Evolutionary conservation across 30 jellyfish, hydroid and myxozoan species (phyloP).

Genomic region (Aurelia aurita complex sp. Pacific): DNA sequence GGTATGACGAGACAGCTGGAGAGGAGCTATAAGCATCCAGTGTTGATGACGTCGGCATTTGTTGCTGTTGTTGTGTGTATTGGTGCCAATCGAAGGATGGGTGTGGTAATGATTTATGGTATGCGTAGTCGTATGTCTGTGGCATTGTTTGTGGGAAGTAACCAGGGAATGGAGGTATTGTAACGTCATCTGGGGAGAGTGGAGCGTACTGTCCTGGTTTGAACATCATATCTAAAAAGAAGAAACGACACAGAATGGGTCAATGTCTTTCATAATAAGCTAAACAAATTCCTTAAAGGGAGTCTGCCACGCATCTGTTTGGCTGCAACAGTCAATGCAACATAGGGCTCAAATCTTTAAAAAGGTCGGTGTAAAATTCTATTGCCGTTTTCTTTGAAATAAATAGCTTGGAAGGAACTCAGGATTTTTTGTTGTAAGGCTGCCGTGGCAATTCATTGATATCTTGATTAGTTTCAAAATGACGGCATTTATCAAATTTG

Average conservation of each 20-base stretch:
- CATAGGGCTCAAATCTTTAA: no score
- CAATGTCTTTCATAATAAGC: background rate
- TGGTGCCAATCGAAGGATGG: conserved; percentile 59
- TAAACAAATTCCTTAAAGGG: no score
- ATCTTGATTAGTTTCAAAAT: no score
- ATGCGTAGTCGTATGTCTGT: conserved; percentile 52
- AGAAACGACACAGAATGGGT: background rate
- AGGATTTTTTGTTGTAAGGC: no score
- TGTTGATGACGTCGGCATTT: conserved; percentile 20
- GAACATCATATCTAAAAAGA: conserved; percentile 48
- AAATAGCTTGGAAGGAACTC: no score
- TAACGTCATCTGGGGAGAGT: conserved; percentile 43
- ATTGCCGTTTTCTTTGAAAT: no score
- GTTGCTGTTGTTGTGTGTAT: conserved; percentile 48
- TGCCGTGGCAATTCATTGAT: no score
- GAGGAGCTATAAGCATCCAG: conserved; percentile 58
- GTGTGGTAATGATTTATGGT: conserved; percentile 42
- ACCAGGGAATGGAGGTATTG: conserved; percentile 50
- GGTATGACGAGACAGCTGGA: conserved; percentile 37
- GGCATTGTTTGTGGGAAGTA: conserved; percentile 49
- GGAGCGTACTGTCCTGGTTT: conserved; percentile 62
- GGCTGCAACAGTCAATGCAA: no score
- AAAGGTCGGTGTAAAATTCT: no score
- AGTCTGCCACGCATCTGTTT: no score
- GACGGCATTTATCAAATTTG: no score